These are phyloP conservation scores for Cryptocephalus moraei DNA, from an alignment of 2,888 invertebrate genomes.

Conservation along the genomic window DNA sequence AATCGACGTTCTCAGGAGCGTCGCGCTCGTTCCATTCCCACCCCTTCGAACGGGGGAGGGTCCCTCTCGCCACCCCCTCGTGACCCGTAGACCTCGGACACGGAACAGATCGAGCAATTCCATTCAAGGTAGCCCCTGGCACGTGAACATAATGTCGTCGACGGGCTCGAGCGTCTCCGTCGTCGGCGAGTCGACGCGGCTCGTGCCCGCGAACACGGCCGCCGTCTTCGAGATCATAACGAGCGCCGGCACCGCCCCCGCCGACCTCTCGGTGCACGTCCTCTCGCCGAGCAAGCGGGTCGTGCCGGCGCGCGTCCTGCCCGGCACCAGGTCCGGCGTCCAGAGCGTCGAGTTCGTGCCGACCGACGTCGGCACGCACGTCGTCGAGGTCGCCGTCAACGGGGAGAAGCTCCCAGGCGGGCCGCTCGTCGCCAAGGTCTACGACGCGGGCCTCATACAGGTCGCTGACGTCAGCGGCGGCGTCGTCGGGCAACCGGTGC, in stretches of 20 bases:
- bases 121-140: constrained; percentile 82
- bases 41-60: too few species aligned
- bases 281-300: constrained; percentile 78
- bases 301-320: constrained; percentile 71
- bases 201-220: constrained; percentile 82
- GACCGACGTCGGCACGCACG: constrained; percentile 87
- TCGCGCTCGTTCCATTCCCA: too few species aligned
- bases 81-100: too few species aligned
- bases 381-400: constrained; percentile 79
- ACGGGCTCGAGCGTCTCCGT: constrained; percentile 63
- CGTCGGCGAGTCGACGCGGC: constrained; percentile 76
- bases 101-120: not conserved
- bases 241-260: constrained; percentile 43
- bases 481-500: constrained; percentile 90
- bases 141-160: constrained; percentile 79
- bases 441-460: constrained; percentile 86
- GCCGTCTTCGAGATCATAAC: constrained; percentile 85
- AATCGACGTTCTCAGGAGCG: too few species aligned
- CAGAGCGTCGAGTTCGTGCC: constrained; percentile 89
- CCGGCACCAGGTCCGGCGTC: constrained; percentile 62
- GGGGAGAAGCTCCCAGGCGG: constrained; percentile 85
- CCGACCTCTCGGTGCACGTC: constrained; percentile 54
- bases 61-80: too few species aligned
- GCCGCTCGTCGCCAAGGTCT: constrained; percentile 87
- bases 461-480: constrained; percentile 91